These are phyloP conservation scores for Drosophila carrolli DNA, from an alignment of 1,140 invertebrate species.

Conservation along the genomic window DNA sequence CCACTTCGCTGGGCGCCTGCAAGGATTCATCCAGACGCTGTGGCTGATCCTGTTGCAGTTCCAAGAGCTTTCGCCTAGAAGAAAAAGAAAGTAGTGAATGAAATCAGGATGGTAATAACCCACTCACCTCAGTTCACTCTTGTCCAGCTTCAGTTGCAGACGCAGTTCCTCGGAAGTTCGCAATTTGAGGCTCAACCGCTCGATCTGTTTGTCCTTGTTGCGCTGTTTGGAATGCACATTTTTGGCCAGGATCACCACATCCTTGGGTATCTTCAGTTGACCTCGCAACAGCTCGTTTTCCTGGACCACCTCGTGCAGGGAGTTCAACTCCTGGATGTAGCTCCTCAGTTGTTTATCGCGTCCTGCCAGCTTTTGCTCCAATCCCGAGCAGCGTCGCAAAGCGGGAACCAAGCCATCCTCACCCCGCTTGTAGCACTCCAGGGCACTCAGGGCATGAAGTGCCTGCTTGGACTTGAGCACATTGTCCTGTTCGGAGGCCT, in stretches of 20 bases:
- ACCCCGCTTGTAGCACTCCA: slow-evolving; percentile 75
- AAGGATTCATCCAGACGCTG: slow-evolving; percentile 26
- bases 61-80: slow-evolving; percentile 42
- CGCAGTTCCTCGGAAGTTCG: slow-evolving; percentile 81
- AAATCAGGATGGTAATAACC: too few relatives aligned
- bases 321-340: slow-evolving; percentile 76
- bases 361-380: slow-evolving; percentile 74
- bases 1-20: slow-evolving; percentile 63
- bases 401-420: slow-evolving; percentile 75
- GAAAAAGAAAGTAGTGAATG: background rate
- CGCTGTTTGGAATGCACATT: slow-evolving; percentile 73
- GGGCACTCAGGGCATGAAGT: slow-evolving; percentile 65
- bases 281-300: slow-evolving; percentile 75
- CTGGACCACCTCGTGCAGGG: slow-evolving; percentile 72
- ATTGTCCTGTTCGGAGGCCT: slow-evolving; percentile 79
- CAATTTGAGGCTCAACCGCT: slow-evolving; percentile 74
- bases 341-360: slow-evolving; percentile 72
- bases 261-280: slow-evolving; percentile 74
- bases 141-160: slow-evolving; percentile 81
- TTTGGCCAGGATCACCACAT: slow-evolving; percentile 72
- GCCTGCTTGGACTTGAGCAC: slow-evolving; percentile 81
- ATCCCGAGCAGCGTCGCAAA: slow-evolving; percentile 62
- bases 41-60: slow-evolving; percentile 26
- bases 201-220: slow-evolving; percentile 83
- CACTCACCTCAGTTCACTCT: slow-evolving; percentile 69